Evolutionary conservation across 2,888 invertebrate genomes (phyloP).

Genomic region (Mesopsocus fuscifrons): DNA sequence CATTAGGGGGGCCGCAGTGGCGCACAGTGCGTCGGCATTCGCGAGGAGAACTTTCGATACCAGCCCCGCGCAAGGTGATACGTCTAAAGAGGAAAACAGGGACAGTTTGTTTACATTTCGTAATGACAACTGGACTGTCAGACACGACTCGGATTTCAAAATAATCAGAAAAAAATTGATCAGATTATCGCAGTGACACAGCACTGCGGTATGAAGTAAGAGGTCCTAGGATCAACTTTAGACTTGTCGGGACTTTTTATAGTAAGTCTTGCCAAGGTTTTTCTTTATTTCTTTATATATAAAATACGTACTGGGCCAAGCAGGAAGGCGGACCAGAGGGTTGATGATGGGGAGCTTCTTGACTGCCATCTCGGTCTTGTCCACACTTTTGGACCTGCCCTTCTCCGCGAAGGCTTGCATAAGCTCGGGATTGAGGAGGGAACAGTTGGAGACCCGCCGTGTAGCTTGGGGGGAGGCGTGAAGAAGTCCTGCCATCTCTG

Average conservation of each 20-base stretch:
- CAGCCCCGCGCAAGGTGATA: conserved; percentile 49
- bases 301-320: conserved; percentile 76
- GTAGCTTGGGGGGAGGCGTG: conserved; percentile 70
- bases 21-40: conserved; percentile 90
- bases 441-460: conserved; percentile 77
- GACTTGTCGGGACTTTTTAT: no score
- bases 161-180: conserved; percentile 6
- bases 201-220: no score
- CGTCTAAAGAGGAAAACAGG: conserved; percentile 13
- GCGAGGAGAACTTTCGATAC: conserved; percentile 89
- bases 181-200: no score
- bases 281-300: no score
- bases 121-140: no score
- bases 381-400: conserved; percentile 29
- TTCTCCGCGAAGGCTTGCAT: conserved; percentile 2
- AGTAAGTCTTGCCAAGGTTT: no score
- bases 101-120: no score
- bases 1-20: conserved; percentile 89
- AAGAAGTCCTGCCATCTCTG: conserved; percentile 20
- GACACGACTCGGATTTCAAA: no score
- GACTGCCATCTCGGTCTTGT: conserved; percentile 27
- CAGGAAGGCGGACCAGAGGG: conserved; percentile 66
- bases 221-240: no score
- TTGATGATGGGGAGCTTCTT: conserved; percentile 77
- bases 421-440: conserved; percentile 49